Evolutionary conservation across 2,888 invertebrate genomes (phyloP), one percentile per base, ranked within the genome.

Genomic region (Pocota personata): DNA sequence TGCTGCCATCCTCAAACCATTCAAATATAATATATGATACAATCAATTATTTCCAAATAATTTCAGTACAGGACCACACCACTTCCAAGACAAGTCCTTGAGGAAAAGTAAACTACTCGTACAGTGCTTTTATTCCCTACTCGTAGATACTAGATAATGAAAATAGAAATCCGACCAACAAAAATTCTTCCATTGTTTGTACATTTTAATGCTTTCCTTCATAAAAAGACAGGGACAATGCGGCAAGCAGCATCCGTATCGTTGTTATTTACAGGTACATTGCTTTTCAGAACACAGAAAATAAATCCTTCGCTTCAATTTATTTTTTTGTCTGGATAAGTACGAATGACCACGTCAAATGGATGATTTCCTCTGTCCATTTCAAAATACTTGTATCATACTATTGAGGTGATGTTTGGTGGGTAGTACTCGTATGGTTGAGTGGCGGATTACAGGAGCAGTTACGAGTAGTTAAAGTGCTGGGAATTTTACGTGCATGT

Each of bases 131-230:
- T 4, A 24, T 30, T 40, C 37, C 40, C 12, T 37, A 37, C 27
- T 14, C 40, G 40, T 27, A 27, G 7, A 40, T 67, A 3, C 35
- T n/a, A n/a, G n/a, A n/a, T 24, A 40, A 27, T 60, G 24, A 37
- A 46, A 37, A 14, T 37, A 12, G 27, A 19, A 43, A 55, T 52
- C 37, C 21, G 21, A 52, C 66, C 52, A 24, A 24, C 40, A 37
- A 58, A 27, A 8, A 19, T 19, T 16, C 30, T 16, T 40, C 24
- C 55, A 64, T 64, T 71, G 46, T 71, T 71, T 71, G 57, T 57
- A 57, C 14, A 43, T 14, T 57, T 19, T 30, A 43, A 43, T 14
- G 57, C 43, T 43, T 27, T 10, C 10, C 19, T 57, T 37, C 27
- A 16, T 16, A 27, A 7, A n/a, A 27, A 37, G 3, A 50, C 19